Percentiles rank a stretch among this genome's conserved stretches.
Conservation (phyloP, 2,797 vertebrate species). For the Hipposideros larvatus region DNA sequence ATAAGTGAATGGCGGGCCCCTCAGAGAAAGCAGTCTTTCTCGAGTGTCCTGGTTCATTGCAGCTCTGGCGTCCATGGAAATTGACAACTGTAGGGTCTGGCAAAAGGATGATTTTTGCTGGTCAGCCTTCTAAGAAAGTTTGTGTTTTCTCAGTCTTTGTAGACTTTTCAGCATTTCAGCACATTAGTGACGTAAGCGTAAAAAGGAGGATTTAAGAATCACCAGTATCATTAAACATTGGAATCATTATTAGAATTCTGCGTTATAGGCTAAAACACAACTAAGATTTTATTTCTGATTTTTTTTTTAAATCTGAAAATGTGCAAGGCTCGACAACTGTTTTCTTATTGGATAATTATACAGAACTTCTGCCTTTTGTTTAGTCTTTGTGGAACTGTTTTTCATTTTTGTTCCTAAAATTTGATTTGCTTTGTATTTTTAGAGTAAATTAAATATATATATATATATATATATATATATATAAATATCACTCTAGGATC, state of each 20-base stretch:
- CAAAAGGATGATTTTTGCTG: not conserved
- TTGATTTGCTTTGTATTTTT: constrained; percentile 60
- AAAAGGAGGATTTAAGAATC: not conserved
- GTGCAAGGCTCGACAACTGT: not conserved
- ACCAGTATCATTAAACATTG: not conserved
- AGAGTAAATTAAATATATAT: not conserved
- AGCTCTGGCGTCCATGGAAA: not conserved
- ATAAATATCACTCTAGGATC: not conserved
- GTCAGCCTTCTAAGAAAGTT: not conserved
- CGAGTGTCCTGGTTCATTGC: not conserved
- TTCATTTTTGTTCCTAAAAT: constrained; percentile 15
- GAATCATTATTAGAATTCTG: not conserved
- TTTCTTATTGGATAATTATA: not conserved
- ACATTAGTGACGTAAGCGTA: not conserved
- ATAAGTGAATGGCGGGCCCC: not conserved
- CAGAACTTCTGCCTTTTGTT: not conserved
- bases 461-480: not conserved
- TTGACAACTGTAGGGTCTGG: not conserved
- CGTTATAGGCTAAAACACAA: not conserved
- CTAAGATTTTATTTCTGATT: constrained; percentile 23
- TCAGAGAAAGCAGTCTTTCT: not conserved
- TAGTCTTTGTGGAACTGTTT: not conserved
- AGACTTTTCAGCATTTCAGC: not conserved
- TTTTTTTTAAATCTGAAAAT: not conserved
- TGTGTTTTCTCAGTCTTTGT: not conserved